These are phyloP conservation scores for Odobenus rosmarus DNA, from an alignment of 2,113 vertebrate species.

Conservation along the genomic window DNA sequence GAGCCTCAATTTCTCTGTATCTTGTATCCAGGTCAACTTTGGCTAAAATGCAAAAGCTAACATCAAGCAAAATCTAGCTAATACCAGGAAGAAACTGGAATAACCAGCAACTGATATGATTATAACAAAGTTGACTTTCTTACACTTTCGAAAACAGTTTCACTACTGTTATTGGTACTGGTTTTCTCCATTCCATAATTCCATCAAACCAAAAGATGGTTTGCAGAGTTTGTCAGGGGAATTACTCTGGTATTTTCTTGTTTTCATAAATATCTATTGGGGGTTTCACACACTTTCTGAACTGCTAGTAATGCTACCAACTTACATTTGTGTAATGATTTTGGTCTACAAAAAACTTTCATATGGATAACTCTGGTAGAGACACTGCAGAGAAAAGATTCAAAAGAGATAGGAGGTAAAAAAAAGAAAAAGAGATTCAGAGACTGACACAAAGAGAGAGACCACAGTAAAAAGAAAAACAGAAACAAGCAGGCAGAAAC, in stretches of 20 bases:
- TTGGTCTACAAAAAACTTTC: background rate
- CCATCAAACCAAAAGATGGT: background rate
- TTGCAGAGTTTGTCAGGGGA: background rate
- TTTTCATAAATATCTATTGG: background rate
- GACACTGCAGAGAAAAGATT: background rate
- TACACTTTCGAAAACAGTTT: background rate
- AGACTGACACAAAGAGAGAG: background rate
- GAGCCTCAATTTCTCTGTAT: constrained; percentile 8
- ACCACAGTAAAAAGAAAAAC: background rate
- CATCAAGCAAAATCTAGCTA: constrained; percentile 3
- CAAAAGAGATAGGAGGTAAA: background rate
- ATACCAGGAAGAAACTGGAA: background rate
- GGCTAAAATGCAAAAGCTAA: constrained; percentile 35
- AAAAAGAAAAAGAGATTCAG: background rate
- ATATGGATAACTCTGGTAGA: background rate
- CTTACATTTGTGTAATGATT: background rate
- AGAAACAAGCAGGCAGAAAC: background rate
- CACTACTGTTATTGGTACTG: background rate
- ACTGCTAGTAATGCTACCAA: background rate
- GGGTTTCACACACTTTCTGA: background rate
- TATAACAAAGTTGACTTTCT: background rate
- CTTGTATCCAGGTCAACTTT: background rate
- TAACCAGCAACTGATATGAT: background rate
- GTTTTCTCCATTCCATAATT: background rate
- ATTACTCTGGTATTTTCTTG: background rate